A percentile compares a stretch with the other conserved stretches of the same genome.
Conservation (phyloP, 2,113 vertebrate species). For the Bambusicola thoracicus region DNA sequence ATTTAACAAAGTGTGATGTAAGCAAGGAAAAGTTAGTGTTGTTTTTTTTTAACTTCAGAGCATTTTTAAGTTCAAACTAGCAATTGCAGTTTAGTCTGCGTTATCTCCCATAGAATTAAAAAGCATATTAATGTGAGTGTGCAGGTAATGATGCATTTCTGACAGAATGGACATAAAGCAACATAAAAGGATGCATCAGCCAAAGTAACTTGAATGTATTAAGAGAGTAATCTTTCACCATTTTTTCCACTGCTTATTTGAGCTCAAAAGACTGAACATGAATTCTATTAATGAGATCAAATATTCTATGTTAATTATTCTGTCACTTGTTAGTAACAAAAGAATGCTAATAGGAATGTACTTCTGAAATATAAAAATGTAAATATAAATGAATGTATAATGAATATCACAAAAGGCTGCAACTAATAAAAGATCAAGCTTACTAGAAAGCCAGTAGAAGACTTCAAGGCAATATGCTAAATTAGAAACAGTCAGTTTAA, state of each 20-base stretch:
- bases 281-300: conserved; percentile 63
- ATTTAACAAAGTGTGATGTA: not conserved
- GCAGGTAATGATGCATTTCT: conserved; percentile 28
- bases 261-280: conserved; percentile 48
- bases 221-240: not conserved
- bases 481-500: conserved; percentile 15
- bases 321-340: conserved; percentile 45
- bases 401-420: conserved; percentile 5
- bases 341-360: conserved; percentile 49
- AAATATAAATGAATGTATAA: conserved; percentile 39
- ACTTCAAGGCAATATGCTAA: conserved; percentile 39
- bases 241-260: not conserved
- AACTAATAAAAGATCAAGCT: conserved; percentile 64
- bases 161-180: conserved; percentile 28
- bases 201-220: not conserved
- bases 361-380: conserved; percentile 56
- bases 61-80: conserved; percentile 9
- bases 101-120: not conserved
- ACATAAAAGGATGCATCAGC: not conserved
- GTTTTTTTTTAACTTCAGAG: not conserved
- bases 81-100: not conserved
- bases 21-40: not conserved
- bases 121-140: not conserved
- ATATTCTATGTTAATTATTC: conserved; percentile 61
- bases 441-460: conserved; percentile 24